Evolutionary conservation across 1,140 invertebrate species (phyloP).

Genomic region (Papilio polyxenes): DNA sequence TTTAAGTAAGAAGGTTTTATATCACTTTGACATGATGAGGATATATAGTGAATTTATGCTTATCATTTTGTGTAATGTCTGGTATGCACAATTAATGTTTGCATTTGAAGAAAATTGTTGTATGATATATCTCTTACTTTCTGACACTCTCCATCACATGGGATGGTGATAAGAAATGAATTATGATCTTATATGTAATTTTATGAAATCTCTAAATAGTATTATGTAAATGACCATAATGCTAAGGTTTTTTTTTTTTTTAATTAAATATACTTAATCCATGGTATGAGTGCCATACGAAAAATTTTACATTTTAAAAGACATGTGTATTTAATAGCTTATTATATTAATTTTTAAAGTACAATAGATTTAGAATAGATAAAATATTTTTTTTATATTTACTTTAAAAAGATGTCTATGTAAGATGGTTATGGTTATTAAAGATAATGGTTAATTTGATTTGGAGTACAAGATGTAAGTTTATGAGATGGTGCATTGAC

Average conservation of each 20-base stretch:
- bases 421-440: not conserved
- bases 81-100: too few species aligned
- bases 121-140: too few species aligned
- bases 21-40: not conserved
- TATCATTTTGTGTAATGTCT: not conserved
- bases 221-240: not conserved
- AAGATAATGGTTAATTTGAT: not conserved
- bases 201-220: too few species aligned
- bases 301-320: not conserved
- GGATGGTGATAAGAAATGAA: not conserved
- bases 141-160: too few species aligned
- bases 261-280: not conserved
- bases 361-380: constrained; percentile 6
- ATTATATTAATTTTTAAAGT: not conserved
- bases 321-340: not conserved
- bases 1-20: not conserved
- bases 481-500: not conserved
- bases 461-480: not conserved
- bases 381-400: not conserved
- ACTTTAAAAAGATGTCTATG: not conserved
- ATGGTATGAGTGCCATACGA: constrained; percentile 1
- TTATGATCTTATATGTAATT: not conserved
- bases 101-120: too few species aligned
- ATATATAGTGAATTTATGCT: not conserved
- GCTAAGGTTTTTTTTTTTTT: not conserved